Evolutionary conservation across 2,888 invertebrate genomes (phyloP).

Genomic region (Julus scanicus): DNA sequence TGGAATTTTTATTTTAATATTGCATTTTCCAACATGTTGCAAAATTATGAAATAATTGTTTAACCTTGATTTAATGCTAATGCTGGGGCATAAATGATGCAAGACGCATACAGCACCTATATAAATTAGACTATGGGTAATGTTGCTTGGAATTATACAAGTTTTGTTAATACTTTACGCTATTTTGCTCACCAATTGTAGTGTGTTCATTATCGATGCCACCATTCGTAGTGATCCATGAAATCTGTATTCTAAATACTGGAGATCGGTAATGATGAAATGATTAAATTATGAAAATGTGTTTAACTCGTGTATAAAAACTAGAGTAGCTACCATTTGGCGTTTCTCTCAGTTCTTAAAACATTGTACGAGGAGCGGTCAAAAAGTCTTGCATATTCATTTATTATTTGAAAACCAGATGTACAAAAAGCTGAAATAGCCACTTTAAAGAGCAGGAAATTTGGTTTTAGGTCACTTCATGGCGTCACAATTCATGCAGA

Average conservation of each 20-base stretch:
- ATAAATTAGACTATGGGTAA: background rate
- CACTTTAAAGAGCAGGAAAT: too few relatives aligned
- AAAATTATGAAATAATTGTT: background rate
- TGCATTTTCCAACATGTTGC: background rate
- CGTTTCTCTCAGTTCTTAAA: too few relatives aligned
- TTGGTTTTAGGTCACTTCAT: too few relatives aligned
- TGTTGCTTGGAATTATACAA: background rate
- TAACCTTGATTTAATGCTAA: slow-evolving; percentile 53
- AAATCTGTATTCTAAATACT: slow-evolving; percentile 55
- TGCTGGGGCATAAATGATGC: slow-evolving; percentile 52
- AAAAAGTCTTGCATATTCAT: too few relatives aligned
- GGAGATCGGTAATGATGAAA: background rate
- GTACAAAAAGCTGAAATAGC: too few relatives aligned
- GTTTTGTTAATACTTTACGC: too few relatives aligned
- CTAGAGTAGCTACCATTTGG: too few relatives aligned
- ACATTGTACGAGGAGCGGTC: too few relatives aligned
- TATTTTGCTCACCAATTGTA: slow-evolving; percentile 37
- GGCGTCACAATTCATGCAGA: too few relatives aligned
- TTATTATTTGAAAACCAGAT: too few relatives aligned
- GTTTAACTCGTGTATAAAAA: too few relatives aligned
- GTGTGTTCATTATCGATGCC: slow-evolving; percentile 44
- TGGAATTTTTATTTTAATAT: background rate
- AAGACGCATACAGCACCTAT: slow-evolving; percentile 52
- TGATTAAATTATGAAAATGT: too few relatives aligned
- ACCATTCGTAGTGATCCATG: background rate